phyloP scores from a whole-genome alignment of 2,113 vertebrate species.

The Urocolius indicus region DNA sequence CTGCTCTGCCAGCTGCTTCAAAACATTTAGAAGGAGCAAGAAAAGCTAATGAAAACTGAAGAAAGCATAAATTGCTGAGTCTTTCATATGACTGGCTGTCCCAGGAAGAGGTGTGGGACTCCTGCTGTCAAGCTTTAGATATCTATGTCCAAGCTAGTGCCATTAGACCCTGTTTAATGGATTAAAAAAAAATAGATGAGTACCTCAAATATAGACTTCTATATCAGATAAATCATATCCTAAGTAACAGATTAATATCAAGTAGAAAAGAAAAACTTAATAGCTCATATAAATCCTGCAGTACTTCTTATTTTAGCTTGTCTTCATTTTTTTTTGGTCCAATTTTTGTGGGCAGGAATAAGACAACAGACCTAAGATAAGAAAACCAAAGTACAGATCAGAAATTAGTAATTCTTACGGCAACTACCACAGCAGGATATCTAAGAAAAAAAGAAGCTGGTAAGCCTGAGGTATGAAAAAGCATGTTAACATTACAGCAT shows the following conservation, averaged over 20 bases:
- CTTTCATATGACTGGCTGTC: fast-evolving
- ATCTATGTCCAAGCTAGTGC: not conserved
- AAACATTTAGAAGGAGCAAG: not conserved
- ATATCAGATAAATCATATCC: not conserved
- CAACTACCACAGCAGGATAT: not conserved
- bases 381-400: not conserved
- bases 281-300: not conserved
- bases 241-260: not conserved
- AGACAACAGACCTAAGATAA: not conserved
- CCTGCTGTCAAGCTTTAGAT: not conserved
- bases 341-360: not conserved
- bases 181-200: not conserved
- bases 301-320: not conserved
- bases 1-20: not conserved
- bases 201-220: not conserved
- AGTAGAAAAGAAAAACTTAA: not conserved
- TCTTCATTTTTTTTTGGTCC: not conserved
- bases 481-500: not conserved
- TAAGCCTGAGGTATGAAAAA: not conserved
- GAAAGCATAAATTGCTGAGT: not conserved
- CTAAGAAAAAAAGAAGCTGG: not conserved
- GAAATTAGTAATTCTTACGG: not conserved
- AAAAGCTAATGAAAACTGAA: not conserved
- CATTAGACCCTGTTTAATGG: not conserved
- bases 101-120: not conserved